phyloP scores from a whole-genome alignment of 2,797 vertebrate genomes.

The Sphaeramia orbicularis region DNA sequence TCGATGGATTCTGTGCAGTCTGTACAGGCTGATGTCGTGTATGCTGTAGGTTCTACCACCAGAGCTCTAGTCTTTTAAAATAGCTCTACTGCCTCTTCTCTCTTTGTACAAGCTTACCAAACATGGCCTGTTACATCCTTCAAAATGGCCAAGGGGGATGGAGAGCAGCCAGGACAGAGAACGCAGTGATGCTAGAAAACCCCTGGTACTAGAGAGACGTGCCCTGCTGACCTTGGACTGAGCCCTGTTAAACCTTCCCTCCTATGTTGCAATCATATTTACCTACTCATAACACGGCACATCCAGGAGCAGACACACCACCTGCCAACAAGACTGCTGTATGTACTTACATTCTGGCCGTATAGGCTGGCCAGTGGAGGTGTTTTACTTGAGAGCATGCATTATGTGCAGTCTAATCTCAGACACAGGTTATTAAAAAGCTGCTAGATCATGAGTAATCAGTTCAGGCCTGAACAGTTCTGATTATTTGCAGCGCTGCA shows the following conservation, averaged over 20 bases:
- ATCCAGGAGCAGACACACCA: neutral
- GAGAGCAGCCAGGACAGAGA: slow-evolving; percentile 39
- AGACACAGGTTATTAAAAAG: slow-evolving; percentile 22
- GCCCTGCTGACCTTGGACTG: slow-evolving; percentile 57
- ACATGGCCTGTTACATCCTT: slow-evolving; percentile 65
- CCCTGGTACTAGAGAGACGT: slow-evolving; percentile 24
- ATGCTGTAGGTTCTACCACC: neutral
- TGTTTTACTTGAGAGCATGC: slow-evolving; percentile 3
- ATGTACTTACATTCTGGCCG: neutral
- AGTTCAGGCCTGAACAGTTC: slow-evolving; percentile 31
- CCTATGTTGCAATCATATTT: slow-evolving; percentile 16
- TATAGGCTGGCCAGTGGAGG: slow-evolving; percentile 1
- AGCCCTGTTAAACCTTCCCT: slow-evolving; percentile 29
- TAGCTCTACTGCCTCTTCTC: slow-evolving; percentile 11
- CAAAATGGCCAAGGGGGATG: slow-evolving; percentile 38
- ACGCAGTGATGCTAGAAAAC: slow-evolving; percentile 39
- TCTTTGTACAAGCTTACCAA: slow-evolving; percentile 61
- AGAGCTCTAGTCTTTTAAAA: slow-evolving; percentile 31
- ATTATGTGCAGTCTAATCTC: slow-evolving; percentile 25
- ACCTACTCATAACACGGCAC: neutral
- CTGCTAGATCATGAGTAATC: slow-evolving; percentile 42
- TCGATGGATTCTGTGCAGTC: slow-evolving; percentile 10
- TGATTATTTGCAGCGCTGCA: slow-evolving; percentile 64
- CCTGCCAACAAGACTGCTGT: neutral
- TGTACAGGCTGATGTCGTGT: slow-evolving; percentile 15